Evolutionary conservation across 2,888 invertebrate species (phyloP).

Genomic region (Acanthopleura granulata): DNA sequence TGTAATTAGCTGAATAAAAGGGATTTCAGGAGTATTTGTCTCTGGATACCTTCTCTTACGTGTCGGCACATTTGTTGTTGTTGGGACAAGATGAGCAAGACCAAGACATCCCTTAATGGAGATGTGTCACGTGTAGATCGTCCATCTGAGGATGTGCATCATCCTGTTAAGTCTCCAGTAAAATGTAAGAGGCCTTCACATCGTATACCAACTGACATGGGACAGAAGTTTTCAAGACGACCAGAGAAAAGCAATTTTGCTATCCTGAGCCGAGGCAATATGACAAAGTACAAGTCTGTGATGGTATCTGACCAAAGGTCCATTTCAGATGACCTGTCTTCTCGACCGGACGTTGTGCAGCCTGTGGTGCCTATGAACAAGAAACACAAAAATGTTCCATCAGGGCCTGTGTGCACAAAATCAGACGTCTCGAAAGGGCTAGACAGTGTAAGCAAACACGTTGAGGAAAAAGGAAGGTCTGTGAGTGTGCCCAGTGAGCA

Average conservation of each 20-base stretch:
- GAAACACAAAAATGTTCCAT: neutral
- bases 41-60: no score
- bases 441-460: constrained; percentile 3
- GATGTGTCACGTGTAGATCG: constrained; percentile 28
- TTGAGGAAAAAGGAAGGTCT: constrained; percentile 22
- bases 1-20: no score
- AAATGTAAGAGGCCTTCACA: constrained; percentile 17
- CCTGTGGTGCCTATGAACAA: constrained; percentile 25
- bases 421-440: neutral
- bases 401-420: neutral
- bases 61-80: neutral
- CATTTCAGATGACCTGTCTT: constrained; percentile 44
- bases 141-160: constrained; percentile 11
- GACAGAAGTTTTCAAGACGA: constrained; percentile 27
- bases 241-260: neutral
- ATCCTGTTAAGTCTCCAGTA: constrained; percentile 20
- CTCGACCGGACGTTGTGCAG: constrained; percentile 29
- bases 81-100: constrained; percentile 2
- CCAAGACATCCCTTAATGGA: constrained; percentile 33
- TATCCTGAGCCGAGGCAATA: neutral
- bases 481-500: constrained; percentile 15
- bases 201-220: constrained; percentile 33
- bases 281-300: neutral
- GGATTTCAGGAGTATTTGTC: no score
- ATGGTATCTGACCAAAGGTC: constrained; percentile 35